Evolutionary conservation across 2,113 vertebrate genomes (phyloP), one percentile per base, ranked within the genome.

Genomic region (Gymnogyps californianus): DNA sequence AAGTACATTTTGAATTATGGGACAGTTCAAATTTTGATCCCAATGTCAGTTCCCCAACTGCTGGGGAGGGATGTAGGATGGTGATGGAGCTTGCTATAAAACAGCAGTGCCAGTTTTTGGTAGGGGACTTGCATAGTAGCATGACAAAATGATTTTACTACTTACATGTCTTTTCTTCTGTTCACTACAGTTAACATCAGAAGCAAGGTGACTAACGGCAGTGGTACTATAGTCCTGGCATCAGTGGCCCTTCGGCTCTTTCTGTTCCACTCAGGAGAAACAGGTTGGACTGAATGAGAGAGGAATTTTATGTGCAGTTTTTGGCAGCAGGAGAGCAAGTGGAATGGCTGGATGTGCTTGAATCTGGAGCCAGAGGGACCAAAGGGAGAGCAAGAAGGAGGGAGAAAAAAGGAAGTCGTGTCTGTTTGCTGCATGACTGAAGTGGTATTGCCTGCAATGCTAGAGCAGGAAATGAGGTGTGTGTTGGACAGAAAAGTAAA

Each of bases 401-500:
- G 83, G 80, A 92, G 90, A 11, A 51, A 80, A 98, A 93, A 95
- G 83, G 96, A 96, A 97, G 70, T 86, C 6, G 17, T 88, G 87
- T 79, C 88, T 96, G 87, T 91, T 78, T 96, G 90, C 81, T 97
- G 83, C 78, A 78, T 36, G 54, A 96, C 96, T 90, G 61, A 88
- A 90, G 83, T 93, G 96, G 93, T 90, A 72, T 79, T 94, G 80
- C 76, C 87, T 94, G 87, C 91, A 96, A 66, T 85, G 74, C 81
- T 92, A 12, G 29, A 95, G 88, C 88, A 97, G 96, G 93, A 98
- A 94, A 93, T 21, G 55, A 97, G 91, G 76, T 94, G 97, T 96
- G 58, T 95, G 87, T 91, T 93, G 96, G 90, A 90, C 83, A 93
- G 70, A 95, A 96, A 96, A 96, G 78, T 95, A 97, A 97, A 98